phyloP scores from a whole-genome alignment of 2,888 invertebrate genomes.

The Acronicta alni region DNA sequence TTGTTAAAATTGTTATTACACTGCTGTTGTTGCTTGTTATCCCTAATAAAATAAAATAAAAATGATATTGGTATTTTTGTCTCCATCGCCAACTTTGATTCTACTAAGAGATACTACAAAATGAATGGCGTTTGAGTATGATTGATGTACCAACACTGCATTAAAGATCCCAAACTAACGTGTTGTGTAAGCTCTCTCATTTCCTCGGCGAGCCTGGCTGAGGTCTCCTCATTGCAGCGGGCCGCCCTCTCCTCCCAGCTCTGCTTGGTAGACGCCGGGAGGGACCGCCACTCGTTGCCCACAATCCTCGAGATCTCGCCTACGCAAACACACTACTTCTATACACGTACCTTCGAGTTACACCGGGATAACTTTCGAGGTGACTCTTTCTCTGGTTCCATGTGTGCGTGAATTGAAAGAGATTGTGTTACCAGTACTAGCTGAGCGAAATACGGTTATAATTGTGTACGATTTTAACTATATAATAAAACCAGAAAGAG shows the following conservation, averaged over 20 bases:
- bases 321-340: conserved; percentile 59
- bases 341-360: conserved; percentile 54
- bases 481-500: not conserved
- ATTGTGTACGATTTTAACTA: conserved; percentile 37
- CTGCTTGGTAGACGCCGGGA: conserved; percentile 96
- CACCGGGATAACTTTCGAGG: conserved; percentile 42
- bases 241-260: conserved; percentile 98
- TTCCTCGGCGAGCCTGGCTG: conserved; percentile 90
- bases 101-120: too few relatives aligned
- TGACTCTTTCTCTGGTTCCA: conserved; percentile 52
- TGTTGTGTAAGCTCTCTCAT: conserved; percentile 81
- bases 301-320: conserved; percentile 92
- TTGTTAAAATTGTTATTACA: too few relatives aligned
- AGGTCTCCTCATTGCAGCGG: conserved; percentile 95
- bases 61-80: too few relatives aligned
- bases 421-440: conserved; percentile 30
- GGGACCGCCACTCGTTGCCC: conserved; percentile 97
- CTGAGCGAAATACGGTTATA: conserved; percentile 14
- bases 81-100: too few relatives aligned
- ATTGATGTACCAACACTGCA: not conserved
- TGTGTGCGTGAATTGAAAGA: conserved; percentile 48
- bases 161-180: conserved; percentile 65
- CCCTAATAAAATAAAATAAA: too few relatives aligned
- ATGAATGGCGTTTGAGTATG: not conserved
- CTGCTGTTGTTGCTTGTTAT: too few relatives aligned